Conservation (phyloP, 2,113 vertebrate genomes). For the Baryphthengus martii region DNA sequence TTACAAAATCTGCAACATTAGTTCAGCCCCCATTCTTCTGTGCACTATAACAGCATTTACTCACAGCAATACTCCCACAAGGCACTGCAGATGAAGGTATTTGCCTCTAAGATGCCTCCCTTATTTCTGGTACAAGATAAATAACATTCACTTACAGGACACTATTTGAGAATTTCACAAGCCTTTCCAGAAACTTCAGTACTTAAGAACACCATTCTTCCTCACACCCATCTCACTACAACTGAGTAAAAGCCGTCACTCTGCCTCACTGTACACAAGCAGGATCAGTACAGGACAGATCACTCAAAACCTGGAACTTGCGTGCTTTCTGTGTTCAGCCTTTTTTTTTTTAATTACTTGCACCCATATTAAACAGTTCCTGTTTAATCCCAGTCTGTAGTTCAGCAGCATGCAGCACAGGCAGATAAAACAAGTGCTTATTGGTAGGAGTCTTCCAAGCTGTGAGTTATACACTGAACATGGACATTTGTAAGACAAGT, state of each 20-base stretch:
- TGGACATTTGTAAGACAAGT: background rate
- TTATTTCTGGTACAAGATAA: background rate
- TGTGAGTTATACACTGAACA: background rate
- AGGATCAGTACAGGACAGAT: background rate
- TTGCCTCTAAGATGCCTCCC: background rate
- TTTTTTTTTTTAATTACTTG: background rate
- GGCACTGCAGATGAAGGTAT: background rate
- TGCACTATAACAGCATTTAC: background rate
- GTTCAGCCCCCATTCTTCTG: background rate
- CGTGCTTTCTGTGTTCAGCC: background rate
- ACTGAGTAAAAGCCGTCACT: background rate
- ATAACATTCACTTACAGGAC: background rate
- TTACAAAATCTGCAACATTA: background rate
- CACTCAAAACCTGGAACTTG: background rate
- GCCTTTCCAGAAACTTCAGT: background rate
- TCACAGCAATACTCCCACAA: background rate
- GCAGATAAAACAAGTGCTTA: background rate
- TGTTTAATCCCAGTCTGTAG: background rate
- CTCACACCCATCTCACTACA: background rate
- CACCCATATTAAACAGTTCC: background rate
- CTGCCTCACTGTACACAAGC: background rate
- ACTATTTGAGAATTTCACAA: background rate
- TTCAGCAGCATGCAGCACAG: background rate
- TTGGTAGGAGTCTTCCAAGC: background rate
- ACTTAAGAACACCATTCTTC: background rate